These are phyloP conservation scores for Rhyacichthys aspro DNA, from an alignment of 2,797 vertebrate species.

Conservation along the genomic window DNA sequence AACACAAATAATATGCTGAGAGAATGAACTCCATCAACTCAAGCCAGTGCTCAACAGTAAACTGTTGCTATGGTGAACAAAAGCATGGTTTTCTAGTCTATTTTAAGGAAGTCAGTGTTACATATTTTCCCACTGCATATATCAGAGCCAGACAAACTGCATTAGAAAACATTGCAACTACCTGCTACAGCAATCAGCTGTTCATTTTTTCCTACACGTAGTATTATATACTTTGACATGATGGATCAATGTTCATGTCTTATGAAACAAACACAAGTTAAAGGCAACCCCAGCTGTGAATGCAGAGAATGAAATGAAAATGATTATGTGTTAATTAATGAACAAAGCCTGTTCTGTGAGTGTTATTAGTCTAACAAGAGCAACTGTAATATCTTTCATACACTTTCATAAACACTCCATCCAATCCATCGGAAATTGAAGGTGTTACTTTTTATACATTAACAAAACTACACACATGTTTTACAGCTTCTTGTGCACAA, in stretches of 20 bases:
- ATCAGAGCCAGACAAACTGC: constrained; percentile 57
- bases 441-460: no score
- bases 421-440: constrained; percentile 10
- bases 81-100: constrained; percentile 63
- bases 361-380: constrained; percentile 44
- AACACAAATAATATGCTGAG: constrained; percentile 45
- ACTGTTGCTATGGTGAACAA: constrained; percentile 75
- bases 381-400: constrained; percentile 35
- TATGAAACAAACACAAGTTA: not conserved
- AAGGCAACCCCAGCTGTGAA: not conserved
- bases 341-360: constrained; percentile 22
- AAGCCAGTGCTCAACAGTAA: constrained; percentile 49
- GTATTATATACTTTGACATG: constrained; percentile 7
- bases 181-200: constrained; percentile 12
- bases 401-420: no score
- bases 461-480: not conserved
- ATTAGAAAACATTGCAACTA: constrained; percentile 22
- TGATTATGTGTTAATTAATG: constrained; percentile 9
- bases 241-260: not conserved
- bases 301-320: not conserved
- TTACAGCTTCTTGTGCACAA: no score
- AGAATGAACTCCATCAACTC: constrained; percentile 60
- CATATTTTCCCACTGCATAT: constrained; percentile 35
- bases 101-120: constrained; percentile 62
- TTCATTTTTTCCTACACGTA: constrained; percentile 29